Evolutionary conservation across 2,113 vertebrate species (phyloP), one percentile per base, ranked within the genome.

Genomic region (Mola mola): DNA sequence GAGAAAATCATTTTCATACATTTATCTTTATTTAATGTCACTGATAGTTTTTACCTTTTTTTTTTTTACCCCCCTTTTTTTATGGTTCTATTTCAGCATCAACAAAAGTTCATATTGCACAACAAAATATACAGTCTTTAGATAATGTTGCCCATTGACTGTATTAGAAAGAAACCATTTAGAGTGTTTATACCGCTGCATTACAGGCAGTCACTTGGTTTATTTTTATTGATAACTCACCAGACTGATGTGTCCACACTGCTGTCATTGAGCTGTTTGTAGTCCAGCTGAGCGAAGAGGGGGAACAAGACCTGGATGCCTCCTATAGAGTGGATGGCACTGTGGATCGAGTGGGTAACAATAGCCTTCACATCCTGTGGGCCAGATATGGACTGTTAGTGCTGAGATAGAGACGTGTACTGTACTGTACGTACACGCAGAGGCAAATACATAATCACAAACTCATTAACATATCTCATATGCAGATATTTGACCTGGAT

Each of bases 321-420:
- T 66, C 97, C 97, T 50, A 99, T 97, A 19, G 97, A 99, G 92
- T 99, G 97, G 89, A 99, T 98, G 78, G 97, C 97, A 1, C 97
- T 99, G 86, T 99, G 97, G 90, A 99, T 99, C 84, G 97, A 99
- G 94, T 99, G 97, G 15, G 97, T 99, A 75, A 99, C 97, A 19
- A 98, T 99, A 89, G 97, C 97, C 92, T 99, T 99, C 89, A 99
- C 97, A 71, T 99, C 97, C 97, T 99, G 87, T 62, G 22, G 26
- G 76, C 29, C 3, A 9, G 16, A 44, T 36, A 58, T 4, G 13
- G 13, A 41, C 42, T 17, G 37, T 83, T 69, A 75, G 57, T 9
- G 21, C 1, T 26, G 42, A n/a, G n/a, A 66, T 28, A 68, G 10
- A 41, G 21, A 63, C 5, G 17, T 11, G n/a, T 15, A 49, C 16